phyloP scores from a whole-genome alignment of 2,797 vertebrate genomes.

The Echiichthys vipera region DNA sequence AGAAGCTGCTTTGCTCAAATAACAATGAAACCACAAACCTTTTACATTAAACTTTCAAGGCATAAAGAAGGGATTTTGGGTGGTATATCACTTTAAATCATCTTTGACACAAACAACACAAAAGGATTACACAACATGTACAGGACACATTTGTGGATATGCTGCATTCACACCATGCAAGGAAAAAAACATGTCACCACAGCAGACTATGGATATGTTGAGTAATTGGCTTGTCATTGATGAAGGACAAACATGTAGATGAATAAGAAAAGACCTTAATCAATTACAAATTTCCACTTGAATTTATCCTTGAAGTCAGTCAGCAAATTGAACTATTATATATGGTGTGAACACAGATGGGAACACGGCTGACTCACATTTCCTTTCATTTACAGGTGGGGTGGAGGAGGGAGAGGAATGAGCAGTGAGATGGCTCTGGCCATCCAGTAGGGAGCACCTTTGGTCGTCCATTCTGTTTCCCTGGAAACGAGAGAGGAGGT shows the following conservation, averaged over 20 bases:
- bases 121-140: constrained; percentile 20
- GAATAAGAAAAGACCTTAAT: background rate
- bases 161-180: constrained; percentile 65
- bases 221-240: background rate
- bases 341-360: constrained; percentile 62
- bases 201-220: background rate
- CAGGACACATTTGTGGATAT: constrained; percentile 6
- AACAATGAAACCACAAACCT: constrained; percentile 7
- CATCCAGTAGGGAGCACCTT: constrained; percentile 90
- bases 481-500: constrained; percentile 96
- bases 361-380: constrained; percentile 85
- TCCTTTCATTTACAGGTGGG: constrained; percentile 84
- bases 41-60: background rate
- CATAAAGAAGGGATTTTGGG: background rate
- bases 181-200: too few species aligned
- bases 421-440: constrained; percentile 74
- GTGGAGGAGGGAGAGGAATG: constrained; percentile 78
- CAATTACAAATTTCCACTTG: background rate
- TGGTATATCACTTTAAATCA: background rate
- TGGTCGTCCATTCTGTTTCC: constrained; percentile 98
- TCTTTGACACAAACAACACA: constrained; percentile 8
- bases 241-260: background rate
- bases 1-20: background rate
- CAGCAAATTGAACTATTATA: background rate
- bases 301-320: background rate